Evolutionary conservation across 2,113 vertebrate species (phyloP).

Genomic region (Lipophrys pholis): DNA sequence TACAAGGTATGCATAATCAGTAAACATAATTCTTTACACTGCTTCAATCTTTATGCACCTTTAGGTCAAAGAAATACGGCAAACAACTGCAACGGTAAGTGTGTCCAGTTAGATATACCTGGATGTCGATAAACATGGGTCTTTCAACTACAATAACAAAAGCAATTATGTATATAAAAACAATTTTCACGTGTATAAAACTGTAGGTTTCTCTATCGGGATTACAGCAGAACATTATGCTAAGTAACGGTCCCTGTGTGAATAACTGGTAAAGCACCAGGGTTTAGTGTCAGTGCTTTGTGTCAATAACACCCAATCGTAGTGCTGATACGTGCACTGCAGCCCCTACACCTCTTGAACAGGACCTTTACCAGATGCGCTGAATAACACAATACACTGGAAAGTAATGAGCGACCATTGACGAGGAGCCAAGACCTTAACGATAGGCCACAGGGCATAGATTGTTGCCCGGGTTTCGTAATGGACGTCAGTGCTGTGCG

Average conservation of each 20-base stretch:
- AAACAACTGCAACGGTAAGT: not conserved
- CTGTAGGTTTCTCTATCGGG: not conserved
- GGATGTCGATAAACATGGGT: not conserved
- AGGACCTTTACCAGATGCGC: not conserved
- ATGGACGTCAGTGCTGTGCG: conserved; percentile 51
- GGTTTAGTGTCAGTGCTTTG: conserved; percentile 45
- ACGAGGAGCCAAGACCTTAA: conserved; percentile 56
- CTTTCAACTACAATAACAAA: not conserved
- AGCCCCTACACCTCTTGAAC: conserved; percentile 9
- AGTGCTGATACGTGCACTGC: not conserved
- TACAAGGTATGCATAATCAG: not conserved
- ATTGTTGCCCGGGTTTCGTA: conserved; percentile 66
- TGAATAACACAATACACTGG: conserved; percentile 28
- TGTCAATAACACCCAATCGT: conserved; percentile 10
- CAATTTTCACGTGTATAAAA: not conserved
- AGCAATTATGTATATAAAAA: not conserved
- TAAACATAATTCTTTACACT: not conserved
- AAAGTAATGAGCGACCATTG: conserved; percentile 51
- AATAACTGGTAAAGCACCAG: conserved; percentile 36
- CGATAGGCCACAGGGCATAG: conserved; percentile 71
- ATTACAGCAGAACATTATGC: conserved; percentile 16
- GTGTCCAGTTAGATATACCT: not conserved
- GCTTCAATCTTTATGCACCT: not conserved
- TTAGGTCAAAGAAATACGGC: not conserved
- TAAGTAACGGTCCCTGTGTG: conserved; percentile 56